Evolutionary conservation across 2,888 invertebrate species (phyloP).

Genomic region (Eristalinus sepulchralis): DNA sequence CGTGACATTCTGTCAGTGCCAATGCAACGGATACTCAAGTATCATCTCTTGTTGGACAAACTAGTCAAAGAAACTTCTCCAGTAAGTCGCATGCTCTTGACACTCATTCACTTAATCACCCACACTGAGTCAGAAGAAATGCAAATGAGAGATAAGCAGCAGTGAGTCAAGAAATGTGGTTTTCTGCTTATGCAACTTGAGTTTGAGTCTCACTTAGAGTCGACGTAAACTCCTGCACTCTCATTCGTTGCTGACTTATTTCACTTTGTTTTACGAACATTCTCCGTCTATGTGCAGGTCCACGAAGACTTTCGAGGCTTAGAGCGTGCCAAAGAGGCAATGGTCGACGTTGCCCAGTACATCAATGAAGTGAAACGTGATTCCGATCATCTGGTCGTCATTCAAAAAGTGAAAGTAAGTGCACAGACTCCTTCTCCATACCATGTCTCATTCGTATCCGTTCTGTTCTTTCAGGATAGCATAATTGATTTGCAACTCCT

Average conservation of each 20-base stretch:
- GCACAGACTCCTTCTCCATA: conserved; percentile 73
- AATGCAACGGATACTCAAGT: conserved; percentile 98
- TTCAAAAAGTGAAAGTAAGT: conserved; percentile 92
- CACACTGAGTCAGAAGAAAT: background rate
- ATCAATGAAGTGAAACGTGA: conserved; percentile 99
- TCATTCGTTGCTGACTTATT: background rate
- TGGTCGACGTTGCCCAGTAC: conserved; percentile 98
- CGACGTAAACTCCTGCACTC: background rate
- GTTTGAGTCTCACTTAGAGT: background rate
- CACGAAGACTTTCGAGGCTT: conserved; percentile 92
- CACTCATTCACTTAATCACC: background rate
- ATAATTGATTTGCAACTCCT: conserved; percentile 90
- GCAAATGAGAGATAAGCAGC: background rate
- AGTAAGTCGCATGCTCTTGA: conserved; percentile 81
- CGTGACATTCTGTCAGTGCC: conserved; percentile 98
- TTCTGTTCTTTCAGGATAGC: conserved; percentile 83
- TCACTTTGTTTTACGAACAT: background rate
- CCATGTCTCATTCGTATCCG: conserved; percentile 17
- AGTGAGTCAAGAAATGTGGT: background rate
- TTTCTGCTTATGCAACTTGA: background rate
- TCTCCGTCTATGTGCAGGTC: conserved; percentile 82
- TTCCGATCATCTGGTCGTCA: conserved; percentile 94
- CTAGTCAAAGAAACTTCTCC: conserved; percentile 92
- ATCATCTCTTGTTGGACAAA: conserved; percentile 95
- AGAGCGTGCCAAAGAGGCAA: conserved; percentile 94